phyloP scores from a whole-genome alignment of 2,888 invertebrate species.

The Junonia oenone region DNA sequence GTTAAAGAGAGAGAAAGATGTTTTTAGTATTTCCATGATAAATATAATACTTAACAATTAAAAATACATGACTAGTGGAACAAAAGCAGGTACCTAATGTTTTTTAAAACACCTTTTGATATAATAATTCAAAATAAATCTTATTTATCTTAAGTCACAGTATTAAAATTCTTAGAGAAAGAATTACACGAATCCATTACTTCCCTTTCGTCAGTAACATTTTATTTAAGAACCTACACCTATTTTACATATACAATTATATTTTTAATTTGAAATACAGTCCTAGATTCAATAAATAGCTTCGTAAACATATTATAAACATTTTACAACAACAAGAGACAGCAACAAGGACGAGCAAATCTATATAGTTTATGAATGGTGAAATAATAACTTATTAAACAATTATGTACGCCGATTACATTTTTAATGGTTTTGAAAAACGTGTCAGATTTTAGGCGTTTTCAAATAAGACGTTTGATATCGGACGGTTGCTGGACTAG shows the following conservation, averaged over 20 bases:
- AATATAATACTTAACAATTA: too few relatives aligned
- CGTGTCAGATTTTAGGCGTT: neutral
- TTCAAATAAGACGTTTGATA: too few relatives aligned
- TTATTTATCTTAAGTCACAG: neutral
- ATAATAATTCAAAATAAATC: neutral
- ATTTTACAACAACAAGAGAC: constrained; percentile 68
- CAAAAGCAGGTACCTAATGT: too few relatives aligned
- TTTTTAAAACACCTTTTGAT: neutral
- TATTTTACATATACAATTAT: constrained; percentile 47
- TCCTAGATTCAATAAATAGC: constrained; percentile 54
- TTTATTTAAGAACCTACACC: constrained; percentile 45
- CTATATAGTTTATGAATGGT: neutral
- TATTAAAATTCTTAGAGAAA: neutral
- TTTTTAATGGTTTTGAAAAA: neutral
- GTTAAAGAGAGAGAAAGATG: too few relatives aligned
- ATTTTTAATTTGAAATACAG: constrained; percentile 46
- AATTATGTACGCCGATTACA: neutral
- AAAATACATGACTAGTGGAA: too few relatives aligned
- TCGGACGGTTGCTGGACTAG: too few relatives aligned
- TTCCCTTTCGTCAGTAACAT: constrained; percentile 56
- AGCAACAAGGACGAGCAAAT: constrained; percentile 52
- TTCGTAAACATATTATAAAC: constrained; percentile 64
- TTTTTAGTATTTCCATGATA: too few relatives aligned
- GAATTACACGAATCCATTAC: constrained; percentile 43
- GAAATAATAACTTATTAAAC: neutral